A percentile compares a stretch with the other conserved stretches of the same genome.
These are phyloP conservation scores for Seriola dumerili DNA, from an alignment of 2,113 vertebrate genomes.

Conservation along the genomic window DNA sequence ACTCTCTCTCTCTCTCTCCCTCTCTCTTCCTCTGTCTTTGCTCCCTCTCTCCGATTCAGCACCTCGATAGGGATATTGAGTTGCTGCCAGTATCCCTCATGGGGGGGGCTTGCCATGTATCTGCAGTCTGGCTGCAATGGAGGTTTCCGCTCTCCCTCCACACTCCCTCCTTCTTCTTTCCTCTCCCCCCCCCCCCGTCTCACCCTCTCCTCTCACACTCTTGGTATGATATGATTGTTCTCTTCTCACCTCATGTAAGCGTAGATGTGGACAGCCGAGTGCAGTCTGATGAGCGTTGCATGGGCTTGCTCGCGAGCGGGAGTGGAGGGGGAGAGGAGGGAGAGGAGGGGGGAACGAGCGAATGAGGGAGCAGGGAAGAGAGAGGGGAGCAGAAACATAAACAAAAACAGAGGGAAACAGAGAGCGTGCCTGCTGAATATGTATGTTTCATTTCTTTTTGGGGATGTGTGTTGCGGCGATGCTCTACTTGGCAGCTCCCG, in stretches of 20 bases:
- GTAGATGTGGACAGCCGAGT: conserved; percentile 58
- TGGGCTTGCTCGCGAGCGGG: conserved; percentile 36
- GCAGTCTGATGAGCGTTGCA: conserved; percentile 41
- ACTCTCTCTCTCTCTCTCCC: neutral
- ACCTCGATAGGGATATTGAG: conserved; percentile 63
- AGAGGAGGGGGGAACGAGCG: conserved; percentile 24
- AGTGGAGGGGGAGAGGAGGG: conserved; percentile 21
- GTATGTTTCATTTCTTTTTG: conserved; percentile 42
- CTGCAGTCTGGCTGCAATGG: conserved; percentile 81
- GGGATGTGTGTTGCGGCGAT: conserved; percentile 34
- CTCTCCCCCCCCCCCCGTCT: neutral
- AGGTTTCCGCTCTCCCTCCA: conserved; percentile 56
- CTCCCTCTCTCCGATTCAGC: conserved; percentile 43
- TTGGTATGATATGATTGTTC: conserved; percentile 70
- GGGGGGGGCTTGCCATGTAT: conserved; percentile 72
- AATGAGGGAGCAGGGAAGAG: conserved; percentile 14
- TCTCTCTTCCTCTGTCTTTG: neutral
- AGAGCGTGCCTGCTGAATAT: conserved; percentile 65
- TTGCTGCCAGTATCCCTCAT: conserved; percentile 61
- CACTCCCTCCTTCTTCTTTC: neutral
- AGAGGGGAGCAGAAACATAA: conserved; percentile 33
- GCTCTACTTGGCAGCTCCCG: conserved; percentile 55
- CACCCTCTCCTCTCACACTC: conserved; percentile 49
- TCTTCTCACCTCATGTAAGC: conserved; percentile 58
- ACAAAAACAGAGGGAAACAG: conserved; percentile 64